phyloP scores from a whole-genome alignment of 1,140 invertebrate genomes.

The Tribolium castaneum region DNA sequence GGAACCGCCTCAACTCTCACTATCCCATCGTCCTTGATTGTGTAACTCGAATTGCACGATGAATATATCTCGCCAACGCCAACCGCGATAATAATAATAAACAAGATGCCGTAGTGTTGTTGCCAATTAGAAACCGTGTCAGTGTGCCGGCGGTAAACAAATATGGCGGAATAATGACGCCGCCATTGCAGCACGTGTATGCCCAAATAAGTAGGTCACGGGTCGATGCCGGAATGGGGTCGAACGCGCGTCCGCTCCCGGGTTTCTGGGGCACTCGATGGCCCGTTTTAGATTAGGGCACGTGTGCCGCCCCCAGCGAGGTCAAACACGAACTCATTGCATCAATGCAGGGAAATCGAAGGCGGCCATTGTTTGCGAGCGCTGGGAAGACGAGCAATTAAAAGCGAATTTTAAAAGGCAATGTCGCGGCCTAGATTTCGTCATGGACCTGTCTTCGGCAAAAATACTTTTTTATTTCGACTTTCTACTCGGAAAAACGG shows the following conservation, averaged over 20 bases:
- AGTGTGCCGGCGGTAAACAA: slow-evolving; percentile 39
- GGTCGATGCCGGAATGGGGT: slow-evolving; percentile 62
- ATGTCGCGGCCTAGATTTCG: too few species aligned
- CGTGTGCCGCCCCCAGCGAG: not conserved
- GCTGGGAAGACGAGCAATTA: not conserved
- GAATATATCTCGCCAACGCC: slow-evolving; percentile 14
- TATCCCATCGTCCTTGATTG: not conserved
- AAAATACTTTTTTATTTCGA: not conserved
- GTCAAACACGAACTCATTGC: too few species aligned
- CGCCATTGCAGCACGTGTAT: slow-evolving; percentile 53
- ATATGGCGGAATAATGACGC: not conserved
- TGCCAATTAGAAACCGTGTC: slow-evolving; percentile 35
- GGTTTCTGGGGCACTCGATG: slow-evolving; percentile 60
- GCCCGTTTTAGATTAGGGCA: slow-evolving; percentile 45
- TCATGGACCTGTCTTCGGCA: slow-evolving; percentile 6
- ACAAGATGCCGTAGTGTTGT: not conserved
- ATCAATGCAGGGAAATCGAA: not conserved
- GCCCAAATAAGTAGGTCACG: slow-evolving; percentile 62
- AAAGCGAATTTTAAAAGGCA: too few species aligned
- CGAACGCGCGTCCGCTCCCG: slow-evolving; percentile 59
- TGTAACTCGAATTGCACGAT: slow-evolving; percentile 3
- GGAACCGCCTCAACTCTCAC: not conserved
- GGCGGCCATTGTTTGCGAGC: too few species aligned
- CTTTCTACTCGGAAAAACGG: not conserved
- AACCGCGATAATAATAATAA: not conserved